Evolutionary conservation across 2,888 invertebrate genomes (phyloP).

Genomic region (Eueremaeus valkanovi): DNA sequence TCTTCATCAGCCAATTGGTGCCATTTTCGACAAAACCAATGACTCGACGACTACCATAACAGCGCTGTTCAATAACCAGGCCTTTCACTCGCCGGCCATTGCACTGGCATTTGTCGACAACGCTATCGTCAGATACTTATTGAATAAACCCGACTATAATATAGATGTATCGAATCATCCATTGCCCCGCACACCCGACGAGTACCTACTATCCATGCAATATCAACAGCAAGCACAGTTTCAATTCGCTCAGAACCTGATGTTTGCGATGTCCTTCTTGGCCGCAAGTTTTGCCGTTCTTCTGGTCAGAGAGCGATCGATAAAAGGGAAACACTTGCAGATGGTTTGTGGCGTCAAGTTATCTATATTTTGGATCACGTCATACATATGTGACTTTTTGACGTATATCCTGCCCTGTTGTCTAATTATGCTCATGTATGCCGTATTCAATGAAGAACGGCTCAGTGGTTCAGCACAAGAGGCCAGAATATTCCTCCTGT

Average conservation of each 20-base stretch:
- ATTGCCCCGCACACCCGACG: conserved; percentile 57
- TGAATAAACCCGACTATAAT: conserved; percentile 50
- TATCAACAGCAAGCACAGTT: conserved; percentile 23
- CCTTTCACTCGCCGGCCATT: conserved; percentile 67
- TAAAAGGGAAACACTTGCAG: conserved; percentile 43
- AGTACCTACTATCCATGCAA: conserved; percentile 7
- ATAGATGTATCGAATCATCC: conserved; percentile 63
- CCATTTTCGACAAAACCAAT: conserved; percentile 44
- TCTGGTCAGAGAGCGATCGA: conserved; percentile 39
- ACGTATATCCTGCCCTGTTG: conserved; percentile 18
- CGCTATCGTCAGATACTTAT: conserved; percentile 58
- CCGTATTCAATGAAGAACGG: neutral
- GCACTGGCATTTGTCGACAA: conserved; percentile 63
- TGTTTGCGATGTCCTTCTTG: conserved; percentile 60
- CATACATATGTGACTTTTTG: conserved; percentile 38
- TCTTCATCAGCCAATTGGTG: conserved; percentile 50
- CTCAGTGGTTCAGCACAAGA: neutral
- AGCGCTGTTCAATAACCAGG: conserved; percentile 74
- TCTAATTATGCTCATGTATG: neutral
- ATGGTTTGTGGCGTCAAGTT: conserved; percentile 37
- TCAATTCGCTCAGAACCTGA: conserved; percentile 49
- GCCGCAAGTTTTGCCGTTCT: conserved; percentile 41
- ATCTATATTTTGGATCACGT: conserved; percentile 38
- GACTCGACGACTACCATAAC: conserved; percentile 53
- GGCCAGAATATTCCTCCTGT: conserved; percentile 40